phyloP scores from a whole-genome alignment of 92 coral and sea anemone genomes.

The Epizoanthus rinbou region DNA sequence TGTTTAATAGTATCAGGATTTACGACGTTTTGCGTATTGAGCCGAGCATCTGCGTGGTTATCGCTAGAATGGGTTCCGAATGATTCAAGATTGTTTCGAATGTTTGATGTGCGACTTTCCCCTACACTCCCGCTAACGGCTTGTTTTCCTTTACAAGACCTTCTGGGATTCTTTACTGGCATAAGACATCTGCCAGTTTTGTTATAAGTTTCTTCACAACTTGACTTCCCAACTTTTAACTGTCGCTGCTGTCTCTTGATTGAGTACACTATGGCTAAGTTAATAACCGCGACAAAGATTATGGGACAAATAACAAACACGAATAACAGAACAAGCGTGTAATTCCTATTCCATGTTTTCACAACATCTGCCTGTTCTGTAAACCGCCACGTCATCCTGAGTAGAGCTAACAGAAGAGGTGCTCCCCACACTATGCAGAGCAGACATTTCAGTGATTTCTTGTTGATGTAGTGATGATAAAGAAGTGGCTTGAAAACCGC shows the following conservation, averaged over 20 bases:
- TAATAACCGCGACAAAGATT: constrained; percentile 44
- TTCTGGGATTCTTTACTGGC: not conserved
- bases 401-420: constrained; percentile 44
- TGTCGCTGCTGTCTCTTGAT: constrained; percentile 52
- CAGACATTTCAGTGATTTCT: constrained; percentile 35
- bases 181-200: not conserved
- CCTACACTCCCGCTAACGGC: not conserved
- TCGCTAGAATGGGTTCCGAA: too few relatives aligned
- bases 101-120: not conserved
- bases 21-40: too few relatives aligned
- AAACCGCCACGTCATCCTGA: constrained; percentile 59
- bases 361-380: not conserved
- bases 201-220: not conserved
- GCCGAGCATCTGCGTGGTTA: too few relatives aligned
- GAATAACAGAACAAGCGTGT: constrained; percentile 53
- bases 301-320: constrained; percentile 63
- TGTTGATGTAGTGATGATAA: constrained; percentile 57
- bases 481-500: constrained; percentile 70
- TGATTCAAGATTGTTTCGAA: too few relatives aligned
- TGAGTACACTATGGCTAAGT: constrained; percentile 54
- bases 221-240: not conserved
- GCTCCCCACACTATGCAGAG: constrained; percentile 52
- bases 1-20: too few relatives aligned
- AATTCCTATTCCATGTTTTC: constrained; percentile 44
- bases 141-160: too few relatives aligned